A percentile compares a stretch with the other conserved stretches of the same genome.
Evolutionary conservation across 2,113 vertebrate species (phyloP).

Genomic region (Grantiella picta): DNA sequence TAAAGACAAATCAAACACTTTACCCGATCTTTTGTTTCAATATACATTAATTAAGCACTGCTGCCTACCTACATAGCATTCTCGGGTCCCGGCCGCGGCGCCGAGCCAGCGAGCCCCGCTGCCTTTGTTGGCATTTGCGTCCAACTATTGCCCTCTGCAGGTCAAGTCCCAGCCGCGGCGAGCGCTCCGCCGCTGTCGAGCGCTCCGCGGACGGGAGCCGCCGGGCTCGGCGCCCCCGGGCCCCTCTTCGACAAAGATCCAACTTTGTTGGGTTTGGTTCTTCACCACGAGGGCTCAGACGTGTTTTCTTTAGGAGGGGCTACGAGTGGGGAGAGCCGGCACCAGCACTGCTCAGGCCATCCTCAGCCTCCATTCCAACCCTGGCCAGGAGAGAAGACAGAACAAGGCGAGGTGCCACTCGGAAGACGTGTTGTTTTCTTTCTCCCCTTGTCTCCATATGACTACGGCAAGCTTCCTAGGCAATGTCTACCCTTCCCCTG

Average conservation of each 20-base stretch:
- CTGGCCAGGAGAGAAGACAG: neutral
- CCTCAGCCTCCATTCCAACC: neutral
- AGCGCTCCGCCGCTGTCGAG: constrained; percentile 4
- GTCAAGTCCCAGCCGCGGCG: constrained; percentile 59
- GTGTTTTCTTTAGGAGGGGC: neutral
- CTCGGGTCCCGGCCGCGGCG: constrained; percentile 68
- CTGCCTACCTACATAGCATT: constrained; percentile 73
- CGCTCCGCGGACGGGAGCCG: neutral
- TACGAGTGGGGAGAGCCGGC: neutral
- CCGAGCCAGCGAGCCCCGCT: constrained; percentile 43
- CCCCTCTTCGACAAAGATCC: neutral
- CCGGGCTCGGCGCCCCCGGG: neutral
- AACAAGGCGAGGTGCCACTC: neutral
- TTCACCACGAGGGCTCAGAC: neutral
- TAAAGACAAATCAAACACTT: constrained; percentile 76
- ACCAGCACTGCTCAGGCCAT: neutral
- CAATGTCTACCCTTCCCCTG: neutral
- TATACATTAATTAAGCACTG: constrained; percentile 77
- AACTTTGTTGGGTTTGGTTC: constrained; percentile 7
- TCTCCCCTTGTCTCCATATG: neutral
- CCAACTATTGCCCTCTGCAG: constrained; percentile 84
- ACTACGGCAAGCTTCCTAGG: neutral
- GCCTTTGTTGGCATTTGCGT: constrained; percentile 71
- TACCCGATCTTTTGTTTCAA: constrained; percentile 80
- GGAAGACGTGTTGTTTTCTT: neutral